A percentile compares a stretch with the other conserved stretches of the same genome.
Conservation (phyloP, 2,113 vertebrate species). For the Synchiropus splendidus region DNA sequence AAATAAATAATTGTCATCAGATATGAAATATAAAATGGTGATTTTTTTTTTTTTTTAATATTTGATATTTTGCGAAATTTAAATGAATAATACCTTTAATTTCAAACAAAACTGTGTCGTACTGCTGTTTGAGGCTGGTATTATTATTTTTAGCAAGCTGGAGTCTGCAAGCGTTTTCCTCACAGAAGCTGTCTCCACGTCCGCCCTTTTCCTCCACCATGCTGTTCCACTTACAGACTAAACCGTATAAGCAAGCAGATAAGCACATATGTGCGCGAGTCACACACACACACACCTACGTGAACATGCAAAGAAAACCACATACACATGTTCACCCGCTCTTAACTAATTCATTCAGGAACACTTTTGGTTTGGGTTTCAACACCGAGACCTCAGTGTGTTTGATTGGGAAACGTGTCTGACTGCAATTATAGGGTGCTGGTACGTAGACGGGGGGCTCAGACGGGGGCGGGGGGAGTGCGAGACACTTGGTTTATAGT, state of each 20-base stretch:
- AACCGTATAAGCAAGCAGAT: constrained; percentile 49
- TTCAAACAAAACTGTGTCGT: constrained; percentile 3
- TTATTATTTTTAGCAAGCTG: no score
- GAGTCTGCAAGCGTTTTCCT: constrained; percentile 41
- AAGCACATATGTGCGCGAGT: constrained; percentile 36
- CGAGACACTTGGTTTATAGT: no score
- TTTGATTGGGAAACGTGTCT: constrained; percentile 72
- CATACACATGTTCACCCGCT: constrained; percentile 70
- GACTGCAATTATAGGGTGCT: constrained; percentile 68
- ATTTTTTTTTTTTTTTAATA: no score
- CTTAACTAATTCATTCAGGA: constrained; percentile 75
- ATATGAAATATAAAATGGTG: no score
- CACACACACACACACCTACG: constrained; percentile 7
- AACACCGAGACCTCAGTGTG: constrained; percentile 58
- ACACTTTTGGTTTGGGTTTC: constrained; percentile 69
- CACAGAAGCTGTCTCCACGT: constrained; percentile 62
- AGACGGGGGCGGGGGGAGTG: constrained; percentile 29
- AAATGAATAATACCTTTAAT: background rate
- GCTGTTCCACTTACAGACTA: constrained; percentile 66
- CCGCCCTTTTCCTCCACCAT: constrained; percentile 47
- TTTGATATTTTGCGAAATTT: no score
- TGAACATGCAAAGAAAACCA: constrained; percentile 50
- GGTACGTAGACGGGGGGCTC: no score
- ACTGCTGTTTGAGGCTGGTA: no score
- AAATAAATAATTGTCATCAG: no score